These are phyloP conservation scores for Babylonia areolata DNA, from an alignment of 1,140 invertebrate genomes.

Conservation along the genomic window DNA sequence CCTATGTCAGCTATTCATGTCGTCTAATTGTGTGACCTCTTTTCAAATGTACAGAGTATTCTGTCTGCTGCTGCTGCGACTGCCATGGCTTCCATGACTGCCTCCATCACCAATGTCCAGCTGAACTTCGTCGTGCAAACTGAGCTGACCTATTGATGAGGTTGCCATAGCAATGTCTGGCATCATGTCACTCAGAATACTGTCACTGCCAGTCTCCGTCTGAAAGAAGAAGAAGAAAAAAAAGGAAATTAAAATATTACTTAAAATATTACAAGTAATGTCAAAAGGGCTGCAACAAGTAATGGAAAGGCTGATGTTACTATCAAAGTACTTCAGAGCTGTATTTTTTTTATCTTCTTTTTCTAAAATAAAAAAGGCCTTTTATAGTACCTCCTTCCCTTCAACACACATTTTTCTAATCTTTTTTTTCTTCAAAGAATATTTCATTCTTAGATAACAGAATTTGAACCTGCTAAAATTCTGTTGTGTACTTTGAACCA, in stretches of 20 bases:
- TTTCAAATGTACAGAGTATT: conserved; percentile 69
- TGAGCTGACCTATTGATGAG: conserved; percentile 83
- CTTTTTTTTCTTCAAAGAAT: too few relatives aligned
- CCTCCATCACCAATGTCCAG: conserved; percentile 84
- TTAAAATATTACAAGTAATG: not conserved
- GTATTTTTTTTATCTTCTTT: too few relatives aligned
- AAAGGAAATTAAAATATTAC: not conserved
- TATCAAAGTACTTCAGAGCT: too few relatives aligned
- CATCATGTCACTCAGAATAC: conserved; percentile 87
- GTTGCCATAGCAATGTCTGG: conserved; percentile 93
- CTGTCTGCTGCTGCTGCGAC: conserved; percentile 33
- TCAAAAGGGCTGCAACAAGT: too few relatives aligned
- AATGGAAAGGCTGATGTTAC: too few relatives aligned
- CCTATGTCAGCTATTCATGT: too few relatives aligned
- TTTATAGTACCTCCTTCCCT: too few relatives aligned
- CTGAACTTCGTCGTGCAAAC: conserved; percentile 81
- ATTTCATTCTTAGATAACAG: too few relatives aligned
- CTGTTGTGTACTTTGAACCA: too few relatives aligned
- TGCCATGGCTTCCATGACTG: conserved; percentile 53
- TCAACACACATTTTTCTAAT: too few relatives aligned
- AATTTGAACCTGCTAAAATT: too few relatives aligned
- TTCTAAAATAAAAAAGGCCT: too few relatives aligned
- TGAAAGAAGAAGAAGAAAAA: conserved; percentile 57
- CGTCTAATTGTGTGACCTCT: not conserved
- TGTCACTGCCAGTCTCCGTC: conserved; percentile 81